Evolutionary conservation across 2,797 vertebrate genomes (phyloP).

Genomic region (Tadarida brasiliensis): DNA sequence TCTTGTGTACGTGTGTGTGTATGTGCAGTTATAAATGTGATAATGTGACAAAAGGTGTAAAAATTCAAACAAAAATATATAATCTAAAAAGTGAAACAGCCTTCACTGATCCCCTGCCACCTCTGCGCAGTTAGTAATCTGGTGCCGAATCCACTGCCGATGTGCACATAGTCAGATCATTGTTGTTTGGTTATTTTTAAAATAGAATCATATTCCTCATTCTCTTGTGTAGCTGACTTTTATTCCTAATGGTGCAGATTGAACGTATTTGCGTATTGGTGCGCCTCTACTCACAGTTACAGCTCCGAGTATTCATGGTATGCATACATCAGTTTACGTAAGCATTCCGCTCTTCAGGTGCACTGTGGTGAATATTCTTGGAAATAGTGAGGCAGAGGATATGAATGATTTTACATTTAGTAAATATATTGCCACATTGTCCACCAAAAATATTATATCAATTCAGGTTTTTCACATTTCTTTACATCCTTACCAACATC

Average conservation of each 20-base stretch:
- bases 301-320: not conserved
- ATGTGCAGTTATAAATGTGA: not conserved
- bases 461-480: not conserved
- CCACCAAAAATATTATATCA: not conserved
- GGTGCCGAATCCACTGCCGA: not conserved
- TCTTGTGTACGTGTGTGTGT: not conserved
- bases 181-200: not conserved
- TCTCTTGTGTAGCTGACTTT: slow-evolving; percentile 34
- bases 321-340: not conserved
- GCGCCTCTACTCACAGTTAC: not conserved
- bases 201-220: not conserved
- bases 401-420: slow-evolving; percentile 31
- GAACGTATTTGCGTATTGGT: not conserved
- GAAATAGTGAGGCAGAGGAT: slow-evolving; percentile 14
- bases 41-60: not conserved
- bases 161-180: not conserved
- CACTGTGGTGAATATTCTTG: not conserved
- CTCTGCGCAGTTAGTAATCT: not conserved
- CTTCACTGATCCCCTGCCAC: not conserved
- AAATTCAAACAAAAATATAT: not conserved
- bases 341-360: not conserved
- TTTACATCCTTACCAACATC: slow-evolving; percentile 7
- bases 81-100: not conserved
- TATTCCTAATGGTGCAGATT: not conserved
- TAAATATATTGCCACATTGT: slow-evolving; percentile 32